Evolutionary conservation across 2,888 invertebrate species (phyloP).

Genomic region (Amblyjoppa proteus): DNA sequence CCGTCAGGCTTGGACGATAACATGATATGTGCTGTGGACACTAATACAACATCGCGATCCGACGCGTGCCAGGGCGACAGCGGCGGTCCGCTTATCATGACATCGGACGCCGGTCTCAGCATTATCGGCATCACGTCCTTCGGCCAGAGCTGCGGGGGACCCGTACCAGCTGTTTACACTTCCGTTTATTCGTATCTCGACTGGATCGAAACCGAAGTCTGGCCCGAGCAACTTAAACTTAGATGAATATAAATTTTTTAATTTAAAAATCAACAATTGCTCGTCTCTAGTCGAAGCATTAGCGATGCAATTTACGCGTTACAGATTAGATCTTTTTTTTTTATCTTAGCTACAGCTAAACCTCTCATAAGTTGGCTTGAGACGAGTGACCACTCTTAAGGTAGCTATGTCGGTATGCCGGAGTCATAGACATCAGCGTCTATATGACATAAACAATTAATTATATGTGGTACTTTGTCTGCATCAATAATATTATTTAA

Average conservation of each 20-base stretch:
- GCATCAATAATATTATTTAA: too few relatives aligned
- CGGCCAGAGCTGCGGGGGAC: conserved; percentile 78
- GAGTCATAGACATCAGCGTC: too few relatives aligned
- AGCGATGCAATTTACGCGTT: not conserved
- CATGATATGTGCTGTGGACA: conserved; percentile 79
- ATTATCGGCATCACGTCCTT: conserved; percentile 80
- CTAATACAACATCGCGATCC: conserved; percentile 70
- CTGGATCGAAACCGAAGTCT: conserved; percentile 81
- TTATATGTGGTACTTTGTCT: too few relatives aligned
- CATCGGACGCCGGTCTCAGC: conserved; percentile 65
- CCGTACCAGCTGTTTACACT: conserved; percentile 78
- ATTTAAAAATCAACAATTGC: not conserved
- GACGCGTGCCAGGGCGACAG: conserved; percentile 81
- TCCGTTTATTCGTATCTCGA: conserved; percentile 77
- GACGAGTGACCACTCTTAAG: too few relatives aligned
- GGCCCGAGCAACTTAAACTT: conserved; percentile 70
- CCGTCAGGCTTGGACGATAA: conserved; percentile 76
- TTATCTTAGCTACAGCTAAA: too few relatives aligned
- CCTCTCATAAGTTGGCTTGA: not conserved
- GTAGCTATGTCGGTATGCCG: too few relatives aligned
- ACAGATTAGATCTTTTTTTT: too few relatives aligned
- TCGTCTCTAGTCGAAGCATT: conserved; percentile 51
- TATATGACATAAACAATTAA: too few relatives aligned
- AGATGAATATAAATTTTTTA: not conserved
- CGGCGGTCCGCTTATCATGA: conserved; percentile 79